These are phyloP conservation scores for Papilio demoleus DNA, from an alignment of 2,888 invertebrate genomes.

Conservation along the genomic window DNA sequence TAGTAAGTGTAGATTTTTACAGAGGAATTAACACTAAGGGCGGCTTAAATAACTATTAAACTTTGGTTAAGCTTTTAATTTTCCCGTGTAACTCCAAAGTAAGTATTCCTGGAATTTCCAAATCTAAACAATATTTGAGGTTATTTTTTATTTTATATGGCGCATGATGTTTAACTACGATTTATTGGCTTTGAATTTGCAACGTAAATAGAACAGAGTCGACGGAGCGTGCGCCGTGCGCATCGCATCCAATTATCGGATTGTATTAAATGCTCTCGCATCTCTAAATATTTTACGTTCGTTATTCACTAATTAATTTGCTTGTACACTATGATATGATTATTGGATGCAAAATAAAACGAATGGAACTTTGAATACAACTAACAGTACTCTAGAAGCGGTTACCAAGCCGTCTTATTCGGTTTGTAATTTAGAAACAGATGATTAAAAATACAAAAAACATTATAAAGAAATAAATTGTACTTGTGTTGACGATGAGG, in stretches of 20 bases:
- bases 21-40: too few relatives aligned
- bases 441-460: too few relatives aligned
- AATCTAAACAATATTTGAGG: not conserved
- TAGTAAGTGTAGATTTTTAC: too few relatives aligned
- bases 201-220: slow-evolving; percentile 2
- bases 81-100: too few relatives aligned
- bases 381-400: too few relatives aligned
- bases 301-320: not conserved
- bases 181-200: not conserved
- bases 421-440: too few relatives aligned
- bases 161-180: not conserved
- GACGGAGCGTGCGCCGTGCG: slow-evolving; percentile 9
- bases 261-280: slow-evolving; percentile 4
- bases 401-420: too few relatives aligned
- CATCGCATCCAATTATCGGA: slow-evolving; percentile 23
- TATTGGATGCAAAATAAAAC: not conserved
- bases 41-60: too few relatives aligned
- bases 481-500: too few relatives aligned
- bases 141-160: not conserved
- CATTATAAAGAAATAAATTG: too few relatives aligned
- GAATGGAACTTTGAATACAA: too few relatives aligned
- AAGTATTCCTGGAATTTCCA: not conserved
- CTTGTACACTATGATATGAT: not conserved
- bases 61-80: too few relatives aligned
- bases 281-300: slow-evolving; percentile 13